These are phyloP conservation scores for Bothrops jararaca DNA, from an alignment of 2,113 vertebrate species.

Conservation along the genomic window DNA sequence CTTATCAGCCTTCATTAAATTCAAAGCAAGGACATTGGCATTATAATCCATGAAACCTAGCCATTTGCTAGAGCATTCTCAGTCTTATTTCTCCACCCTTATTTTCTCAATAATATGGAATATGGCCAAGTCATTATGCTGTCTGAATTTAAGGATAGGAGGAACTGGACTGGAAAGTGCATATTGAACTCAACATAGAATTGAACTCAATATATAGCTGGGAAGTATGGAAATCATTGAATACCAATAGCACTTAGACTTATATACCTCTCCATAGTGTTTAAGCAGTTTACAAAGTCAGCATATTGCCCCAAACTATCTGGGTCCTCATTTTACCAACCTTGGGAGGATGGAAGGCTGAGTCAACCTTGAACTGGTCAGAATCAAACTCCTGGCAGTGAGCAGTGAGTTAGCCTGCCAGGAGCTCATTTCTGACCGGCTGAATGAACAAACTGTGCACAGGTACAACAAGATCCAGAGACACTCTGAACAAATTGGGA, in stretches of 20 bases:
- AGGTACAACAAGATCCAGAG: no score
- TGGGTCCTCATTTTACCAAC: no score
- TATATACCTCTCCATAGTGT: no score
- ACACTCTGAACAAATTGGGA: no score
- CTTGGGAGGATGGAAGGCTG: no score
- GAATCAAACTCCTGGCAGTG: no score
- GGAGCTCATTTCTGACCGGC: no score
- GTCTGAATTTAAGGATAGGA: not conserved
- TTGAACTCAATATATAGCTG: not conserved
- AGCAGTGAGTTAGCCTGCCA: no score
- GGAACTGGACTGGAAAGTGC: not conserved
- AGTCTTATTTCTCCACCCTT: not conserved
- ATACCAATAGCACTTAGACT: not conserved
- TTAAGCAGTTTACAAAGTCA: no score
- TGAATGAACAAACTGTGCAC: no score
- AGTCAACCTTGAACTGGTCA: no score
- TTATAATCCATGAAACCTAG: not conserved
- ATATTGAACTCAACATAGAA: not conserved
- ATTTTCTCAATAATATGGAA: not conserved
- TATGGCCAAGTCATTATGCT: not conserved
- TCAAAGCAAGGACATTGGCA: fast-evolving
- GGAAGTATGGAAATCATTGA: not conserved
- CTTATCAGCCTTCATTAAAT: not conserved
- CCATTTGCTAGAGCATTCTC: not conserved
- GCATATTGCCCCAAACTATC: no score